Evolutionary conservation across 2,888 invertebrate species (phyloP), one percentile per base, ranked within the genome.

Genomic region (Sepiola atlantica): DNA sequence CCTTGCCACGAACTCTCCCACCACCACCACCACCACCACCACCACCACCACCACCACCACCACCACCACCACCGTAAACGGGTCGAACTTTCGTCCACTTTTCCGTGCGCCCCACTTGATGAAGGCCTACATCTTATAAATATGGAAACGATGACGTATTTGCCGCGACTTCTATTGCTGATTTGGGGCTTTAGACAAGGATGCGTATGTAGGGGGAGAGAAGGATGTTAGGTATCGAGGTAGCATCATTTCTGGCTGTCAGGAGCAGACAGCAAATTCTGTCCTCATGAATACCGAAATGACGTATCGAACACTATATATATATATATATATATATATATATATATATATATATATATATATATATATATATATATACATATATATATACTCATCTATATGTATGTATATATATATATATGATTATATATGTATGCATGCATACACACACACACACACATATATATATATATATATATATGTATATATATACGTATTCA

Each of bases 271-370:
- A 77, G 32, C n/a, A 32, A 77, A 77, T n/a, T 32, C 77, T n/a
- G n/a, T 77, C 77, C 77, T 77, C 77, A 77, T 77, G 77, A 77
- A 77, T 77, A 77, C n/a, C 77, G n/a, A 77, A 32, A 77, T 77
- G 77, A 77, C 77, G n/a, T 77, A 77, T 77, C 77, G n/a, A n/a
- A 32, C 77, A 77, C 14, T 45, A 77, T n/a, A 77, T 18, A 77
- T n/a, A 77, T n/a, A 77, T 16, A 77, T 16, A 32, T 16, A 77
- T 16, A 77, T 18, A 77, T 14, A 77, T 18, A 77, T 18, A 77
- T 18, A 77, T 18, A 77, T 18, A 77, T 18, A 77, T 18, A 45
- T 45, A 45, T 45, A 45, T 45, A 45, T 45, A 45, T 45, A 45
- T 45, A 45, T 45, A 45, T 45, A 45, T 45, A 45, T 4, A 45